Evolutionary conservation across 2,888 invertebrate genomes (phyloP), one percentile per base, ranked within the genome.

Genomic region (Embidobia sp.): DNA sequence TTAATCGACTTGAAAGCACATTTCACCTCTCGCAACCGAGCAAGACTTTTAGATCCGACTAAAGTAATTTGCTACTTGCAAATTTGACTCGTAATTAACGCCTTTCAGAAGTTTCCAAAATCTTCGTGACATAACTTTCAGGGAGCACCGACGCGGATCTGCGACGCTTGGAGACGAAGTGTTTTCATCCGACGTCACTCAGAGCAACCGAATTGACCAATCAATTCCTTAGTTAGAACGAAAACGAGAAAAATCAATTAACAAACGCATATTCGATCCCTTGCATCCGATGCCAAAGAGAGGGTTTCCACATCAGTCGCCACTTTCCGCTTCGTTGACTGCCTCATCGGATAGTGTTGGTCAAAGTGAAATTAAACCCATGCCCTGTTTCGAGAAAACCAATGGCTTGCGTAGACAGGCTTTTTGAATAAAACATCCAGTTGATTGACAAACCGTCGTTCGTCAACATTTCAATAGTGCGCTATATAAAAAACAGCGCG

Each of bases 351-450:
- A 83, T 83, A 84, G 83, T 82, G 80, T 80, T 83, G 83, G 82
- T 85, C 87, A 87, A 88, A 87, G 85, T 82, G 79, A 83, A 85
- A 86, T 88, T 85, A 85, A 84, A 87, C 86, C 85, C 81, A 82
- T 81, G 81, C 80, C 81, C 82, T 80, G 80, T 82, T 85, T 83
- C 81, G 82, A 84, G 82, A 64, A 77, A 77, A 73, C 77, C 73
- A 73, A 57, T 69, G 61, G 73, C 64, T 53, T 77, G 69, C 77
- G 77, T 69, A 63, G 77, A 77, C 73, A 51, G 77, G 51, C 67
- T 73, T 73, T 73, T 57, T 73, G 73, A 77, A 77, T 77, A 77
- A 77, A 77, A 73, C 77, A 73, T 77, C 73, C 15, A 57, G 72
- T 77, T 73, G 73, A 77, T 77, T 77, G 77, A 69, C 73, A 77